Conservation (phyloP, 1,140 invertebrate genomes). For the Dolichoris vasculosae region DNA sequence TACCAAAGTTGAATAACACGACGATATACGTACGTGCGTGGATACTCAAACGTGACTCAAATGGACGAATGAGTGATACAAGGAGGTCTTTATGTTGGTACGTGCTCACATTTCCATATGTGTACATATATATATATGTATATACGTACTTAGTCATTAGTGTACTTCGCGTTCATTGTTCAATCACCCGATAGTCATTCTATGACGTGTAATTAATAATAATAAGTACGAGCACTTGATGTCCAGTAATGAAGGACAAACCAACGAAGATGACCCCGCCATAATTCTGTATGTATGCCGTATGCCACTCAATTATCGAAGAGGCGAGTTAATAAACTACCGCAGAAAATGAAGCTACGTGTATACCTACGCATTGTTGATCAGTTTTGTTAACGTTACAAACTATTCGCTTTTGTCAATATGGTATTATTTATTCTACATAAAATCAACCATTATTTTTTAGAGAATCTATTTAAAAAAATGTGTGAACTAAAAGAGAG, state of each 20-base stretch:
- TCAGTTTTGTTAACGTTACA: background rate
- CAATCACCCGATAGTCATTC: conserved; percentile 24
- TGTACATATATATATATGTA: background rate
- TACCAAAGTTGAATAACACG: background rate
- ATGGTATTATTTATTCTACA: too few species aligned
- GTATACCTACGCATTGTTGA: background rate
- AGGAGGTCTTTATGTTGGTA: background rate
- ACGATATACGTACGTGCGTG: background rate
- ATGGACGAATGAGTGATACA: background rate
- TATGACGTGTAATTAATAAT: conserved; percentile 46
- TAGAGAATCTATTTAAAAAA: too few species aligned
- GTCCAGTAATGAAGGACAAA: conserved; percentile 3
- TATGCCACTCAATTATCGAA: conserved; percentile 9
- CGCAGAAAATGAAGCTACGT: background rate
- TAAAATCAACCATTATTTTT: too few species aligned
- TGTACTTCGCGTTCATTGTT: conserved; percentile 40
- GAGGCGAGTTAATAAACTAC: conserved; percentile 36
- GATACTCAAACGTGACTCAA: background rate
- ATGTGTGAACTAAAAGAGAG: too few species aligned
- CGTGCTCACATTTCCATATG: background rate
- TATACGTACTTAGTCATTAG: conserved; percentile 55
- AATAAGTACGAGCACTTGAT: background rate
- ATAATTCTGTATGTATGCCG: background rate
- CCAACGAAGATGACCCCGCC: background rate
- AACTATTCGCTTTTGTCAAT: background rate